Percentiles rank a stretch among this genome's conserved stretches.
Evolutionary conservation across 23 tunicate genomes (phyloP).

Genomic region (Trididemnum miniatum): DNA sequence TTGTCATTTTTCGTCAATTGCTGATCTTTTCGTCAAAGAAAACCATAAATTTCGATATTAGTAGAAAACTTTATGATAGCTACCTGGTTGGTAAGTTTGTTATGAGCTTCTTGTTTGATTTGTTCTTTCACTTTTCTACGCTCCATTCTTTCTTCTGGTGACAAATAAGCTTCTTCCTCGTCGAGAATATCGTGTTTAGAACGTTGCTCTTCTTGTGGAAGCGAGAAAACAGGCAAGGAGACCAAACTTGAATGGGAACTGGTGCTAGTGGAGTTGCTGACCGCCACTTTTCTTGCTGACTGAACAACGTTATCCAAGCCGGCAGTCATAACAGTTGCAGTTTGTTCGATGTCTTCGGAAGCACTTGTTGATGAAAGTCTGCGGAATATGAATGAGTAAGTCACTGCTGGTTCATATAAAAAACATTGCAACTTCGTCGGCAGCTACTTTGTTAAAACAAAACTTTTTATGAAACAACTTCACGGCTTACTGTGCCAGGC

Average conservation of each 20-base stretch:
- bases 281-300: constrained; percentile 49
- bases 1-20: too few relatives aligned
- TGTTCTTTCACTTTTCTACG: constrained; percentile 1
- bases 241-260: constrained; percentile 43
- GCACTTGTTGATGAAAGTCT: constrained; percentile 50
- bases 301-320: constrained; percentile 64
- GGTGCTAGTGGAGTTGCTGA: constrained; percentile 10
- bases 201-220: constrained; percentile 14
- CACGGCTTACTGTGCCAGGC: constrained; percentile 41
- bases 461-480: too few relatives aligned
- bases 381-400: too few relatives aligned
- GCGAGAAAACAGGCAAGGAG: constrained; percentile 45
- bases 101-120: neutral
- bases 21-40: too few relatives aligned
- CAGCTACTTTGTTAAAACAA: too few relatives aligned
- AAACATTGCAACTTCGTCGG: neutral
- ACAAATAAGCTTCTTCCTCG: constrained; percentile 68
- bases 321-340: constrained; percentile 52
- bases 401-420: too few relatives aligned
- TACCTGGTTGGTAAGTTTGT: constrained; percentile 5
- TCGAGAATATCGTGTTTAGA: constrained; percentile 43
- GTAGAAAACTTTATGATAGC: neutral
- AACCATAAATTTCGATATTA: neutral
- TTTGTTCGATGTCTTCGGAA: constrained; percentile 60
- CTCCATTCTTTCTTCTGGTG: constrained; percentile 72